Conservation (phyloP, 2,113 vertebrate species). For the Urocitellus parryii region DNA sequence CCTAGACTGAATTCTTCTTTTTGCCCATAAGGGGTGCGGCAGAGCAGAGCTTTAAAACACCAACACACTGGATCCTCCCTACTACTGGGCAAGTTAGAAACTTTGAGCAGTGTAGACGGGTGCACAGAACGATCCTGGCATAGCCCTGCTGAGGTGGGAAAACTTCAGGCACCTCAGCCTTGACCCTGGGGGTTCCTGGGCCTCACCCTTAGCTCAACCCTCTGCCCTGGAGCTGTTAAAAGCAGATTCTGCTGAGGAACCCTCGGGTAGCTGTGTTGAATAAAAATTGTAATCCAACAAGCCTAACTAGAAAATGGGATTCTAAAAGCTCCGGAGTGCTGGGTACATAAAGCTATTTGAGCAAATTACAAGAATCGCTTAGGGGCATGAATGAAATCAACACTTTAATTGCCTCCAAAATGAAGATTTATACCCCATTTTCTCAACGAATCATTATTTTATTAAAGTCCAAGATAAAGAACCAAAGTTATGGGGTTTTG, state of each 20-base stretch:
- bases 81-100: constrained; percentile 32
- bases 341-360: constrained; percentile 95
- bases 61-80: neutral
- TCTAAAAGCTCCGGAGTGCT: constrained; percentile 92
- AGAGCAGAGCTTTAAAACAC: constrained; percentile 48
- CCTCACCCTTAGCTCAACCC: neutral
- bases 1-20: neutral
- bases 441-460: constrained; percentile 91
- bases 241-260: constrained; percentile 64
- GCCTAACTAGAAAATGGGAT: constrained; percentile 93
- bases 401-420: constrained; percentile 99
- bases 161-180: neutral
- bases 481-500: constrained; percentile 69
- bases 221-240: constrained; percentile 44
- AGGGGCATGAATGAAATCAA: constrained; percentile 94
- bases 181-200: neutral
- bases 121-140: neutral
- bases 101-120: constrained; percentile 58
- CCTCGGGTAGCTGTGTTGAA: constrained; percentile 83
- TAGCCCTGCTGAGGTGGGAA: neutral
- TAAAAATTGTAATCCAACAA: constrained; percentile 90
- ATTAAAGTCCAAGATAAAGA: constrained; percentile 87
- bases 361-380: constrained; percentile 95
- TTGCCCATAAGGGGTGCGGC: neutral
- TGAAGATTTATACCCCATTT: constrained; percentile 97